These are phyloP conservation scores for Merops nubicus DNA, from an alignment of 2,113 vertebrate genomes.

Conservation along the genomic window DNA sequence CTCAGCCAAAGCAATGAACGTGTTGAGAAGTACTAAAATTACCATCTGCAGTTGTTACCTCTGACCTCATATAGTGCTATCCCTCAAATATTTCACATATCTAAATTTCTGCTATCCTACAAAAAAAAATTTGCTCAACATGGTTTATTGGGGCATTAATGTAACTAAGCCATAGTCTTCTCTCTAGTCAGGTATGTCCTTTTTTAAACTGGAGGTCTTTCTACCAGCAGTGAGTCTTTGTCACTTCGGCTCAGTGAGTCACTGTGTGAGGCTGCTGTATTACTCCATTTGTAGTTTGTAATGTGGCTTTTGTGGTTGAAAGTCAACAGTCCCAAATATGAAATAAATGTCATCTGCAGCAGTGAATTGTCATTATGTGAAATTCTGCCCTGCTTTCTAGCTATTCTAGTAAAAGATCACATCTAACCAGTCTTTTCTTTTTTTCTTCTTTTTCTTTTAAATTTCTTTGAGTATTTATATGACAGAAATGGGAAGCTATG, in stretches of 20 bases:
- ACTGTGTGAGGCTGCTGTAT: background rate
- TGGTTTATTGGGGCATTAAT: background rate
- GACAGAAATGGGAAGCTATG: conserved; percentile 8
- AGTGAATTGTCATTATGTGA: background rate
- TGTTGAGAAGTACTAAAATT: background rate
- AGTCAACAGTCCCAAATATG: background rate
- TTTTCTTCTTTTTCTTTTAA: background rate
- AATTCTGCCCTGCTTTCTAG: conserved; percentile 5
- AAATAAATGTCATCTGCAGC: background rate
- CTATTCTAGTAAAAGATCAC: background rate
- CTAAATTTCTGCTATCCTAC: background rate
- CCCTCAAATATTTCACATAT: background rate
- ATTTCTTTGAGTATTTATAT: background rate
- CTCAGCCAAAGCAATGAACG: background rate
- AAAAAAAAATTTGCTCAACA: background rate
- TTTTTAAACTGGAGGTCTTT: background rate
- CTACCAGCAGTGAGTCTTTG: background rate
- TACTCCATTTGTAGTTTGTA: conserved; percentile 34
- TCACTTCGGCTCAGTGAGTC: background rate
- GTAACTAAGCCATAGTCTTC: background rate
- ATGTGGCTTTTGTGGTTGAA: background rate
- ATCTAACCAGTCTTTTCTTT: background rate
- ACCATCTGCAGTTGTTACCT: background rate
- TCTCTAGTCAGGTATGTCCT: background rate
- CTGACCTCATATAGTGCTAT: background rate